Evolutionary conservation across 2,113 vertebrate genomes (phyloP).

Genomic region (Erythrocebus patas): DNA sequence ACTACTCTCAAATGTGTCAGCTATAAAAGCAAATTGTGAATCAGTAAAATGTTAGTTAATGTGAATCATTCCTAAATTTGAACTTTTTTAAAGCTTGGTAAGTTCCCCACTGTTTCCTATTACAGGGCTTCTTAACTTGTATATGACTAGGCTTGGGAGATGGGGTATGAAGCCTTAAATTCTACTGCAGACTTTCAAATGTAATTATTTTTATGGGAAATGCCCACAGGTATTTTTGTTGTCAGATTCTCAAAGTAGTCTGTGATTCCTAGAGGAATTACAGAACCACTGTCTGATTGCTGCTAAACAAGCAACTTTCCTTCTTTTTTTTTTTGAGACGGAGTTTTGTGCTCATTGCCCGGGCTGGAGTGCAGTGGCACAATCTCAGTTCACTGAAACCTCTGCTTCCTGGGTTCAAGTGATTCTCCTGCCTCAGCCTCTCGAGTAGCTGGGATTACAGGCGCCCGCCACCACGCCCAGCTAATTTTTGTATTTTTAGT

Average conservation of each 20-base stretch:
- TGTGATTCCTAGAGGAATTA: background rate
- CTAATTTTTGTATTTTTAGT: too few species aligned
- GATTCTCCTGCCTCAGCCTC: too few species aligned
- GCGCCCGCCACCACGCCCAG: too few species aligned
- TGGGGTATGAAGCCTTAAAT: background rate
- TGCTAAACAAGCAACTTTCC: background rate
- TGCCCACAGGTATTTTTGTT: background rate
- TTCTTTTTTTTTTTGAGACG: too few species aligned
- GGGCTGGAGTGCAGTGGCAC: too few species aligned
- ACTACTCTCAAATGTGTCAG: background rate
- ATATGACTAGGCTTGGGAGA: background rate
- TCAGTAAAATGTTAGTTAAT: background rate
- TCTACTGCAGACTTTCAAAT: background rate
- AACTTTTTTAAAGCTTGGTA: background rate
- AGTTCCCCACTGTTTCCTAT: background rate
- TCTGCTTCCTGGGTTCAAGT: too few species aligned
- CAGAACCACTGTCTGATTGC: background rate
- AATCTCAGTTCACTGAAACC: too few species aligned
- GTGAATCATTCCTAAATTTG: background rate
- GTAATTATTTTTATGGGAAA: background rate
- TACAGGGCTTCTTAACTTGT: background rate
- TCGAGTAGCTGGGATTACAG: too few species aligned
- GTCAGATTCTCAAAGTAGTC: background rate
- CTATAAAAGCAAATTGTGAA: background rate
- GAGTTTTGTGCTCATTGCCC: too few species aligned